Base-by-base conservation (phyloP, 2,113 vertebrate genomes). In the Otolemur garnettii region DNA sequence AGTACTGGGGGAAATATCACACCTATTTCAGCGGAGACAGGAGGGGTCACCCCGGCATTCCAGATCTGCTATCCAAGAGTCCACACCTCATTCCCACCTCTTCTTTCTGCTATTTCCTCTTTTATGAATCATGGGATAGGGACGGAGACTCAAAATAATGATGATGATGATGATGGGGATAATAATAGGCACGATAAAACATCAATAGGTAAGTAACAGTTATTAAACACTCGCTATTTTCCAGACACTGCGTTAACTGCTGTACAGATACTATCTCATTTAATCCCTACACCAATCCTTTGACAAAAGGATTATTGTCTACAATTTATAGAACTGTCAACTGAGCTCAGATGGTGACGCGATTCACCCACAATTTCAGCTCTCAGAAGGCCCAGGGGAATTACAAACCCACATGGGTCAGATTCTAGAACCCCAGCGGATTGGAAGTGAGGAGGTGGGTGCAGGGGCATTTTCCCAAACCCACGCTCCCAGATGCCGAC, bases 1-100 rank as follows among this genome's bases (percentile, higher is more conserved):
- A 55, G 19, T 4, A 22, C 6, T 62, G 24, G 35, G 4, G 6
- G 0, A 69, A 45, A 45, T 0, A 1, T 57, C 7, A 35, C 12
- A 24, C 2, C 11, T 2, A 1, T 12, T 3, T 6, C 2, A 71
- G 9, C 2, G 30, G 59, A 30, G 75, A 0, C 0, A 5, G 21
- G 21, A 22, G 4, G 50, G 24, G 17, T 7, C 3, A 14, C 4
- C 5, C 24, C 24, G 57, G 33, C 17, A 18, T 59, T 53, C 9
- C 14, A 80, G 18, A 19, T 42, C 22, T 4, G 0, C 0, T 13
- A 33, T 11, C 57, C 5, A 57, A 92, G 64, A 90, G 85, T 96
- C 94, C 28, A 66, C 84, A 96, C 85, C 59, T 9, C n/a, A n/a
- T 64, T 85, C 17, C 26, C 8, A 82, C 50, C 33, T 94, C 74